Evolutionary conservation across 2,888 invertebrate species (phyloP), one percentile per base, ranked within the genome.

Genomic region (Eupithecia insigniata): DNA sequence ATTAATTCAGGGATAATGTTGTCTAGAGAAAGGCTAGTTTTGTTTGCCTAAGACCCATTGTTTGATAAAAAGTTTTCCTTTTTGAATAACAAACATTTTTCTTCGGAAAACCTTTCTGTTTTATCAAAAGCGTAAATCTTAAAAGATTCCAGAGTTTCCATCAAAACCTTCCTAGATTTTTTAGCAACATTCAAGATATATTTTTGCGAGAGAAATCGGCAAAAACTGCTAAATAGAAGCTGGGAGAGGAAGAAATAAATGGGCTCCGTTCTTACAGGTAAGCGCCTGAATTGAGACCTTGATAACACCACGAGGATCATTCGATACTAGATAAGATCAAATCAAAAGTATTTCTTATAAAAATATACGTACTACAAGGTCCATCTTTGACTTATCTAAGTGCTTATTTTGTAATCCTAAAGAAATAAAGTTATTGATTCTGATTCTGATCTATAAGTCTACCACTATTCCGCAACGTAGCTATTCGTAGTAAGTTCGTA

Each of bases 211-310:
- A 83, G 76, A 79, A 68, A 78, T 76, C 76, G 79, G 79, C 80
- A 83, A 80, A 84, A 82, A 84, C 80, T 67, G 80, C 79, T 79
- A 81, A 82, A 80, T 81, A 81, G 81, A 80, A 77, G 73, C 72
- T 72, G 72, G 70, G 76, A 74, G 73, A 60, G 62, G 80, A 81
- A 81, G 79, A 82, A 82, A 83, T 84, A 85, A 84, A 84, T 81
- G 80, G 82, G 78, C 80, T 76, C 80, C 80, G 77, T 84, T 80
- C 83, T 79, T 80, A 78, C 83, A 84, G 85, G 83, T 83, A 81
- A 80, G 75, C 76, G 77, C 71, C 70, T 78, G 79, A 79, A 82
- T 82, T 76, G 77, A 69, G 78, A 69, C 76, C 70, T 76, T 82
- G 84, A 82, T 82, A 85, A 62, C 58, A 43, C 46, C 22, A 14